A percentile compares a stretch with the other conserved stretches of the same genome.
Conservation (phyloP, 2,797 vertebrate species). For the Trachops cirrhosus region DNA sequence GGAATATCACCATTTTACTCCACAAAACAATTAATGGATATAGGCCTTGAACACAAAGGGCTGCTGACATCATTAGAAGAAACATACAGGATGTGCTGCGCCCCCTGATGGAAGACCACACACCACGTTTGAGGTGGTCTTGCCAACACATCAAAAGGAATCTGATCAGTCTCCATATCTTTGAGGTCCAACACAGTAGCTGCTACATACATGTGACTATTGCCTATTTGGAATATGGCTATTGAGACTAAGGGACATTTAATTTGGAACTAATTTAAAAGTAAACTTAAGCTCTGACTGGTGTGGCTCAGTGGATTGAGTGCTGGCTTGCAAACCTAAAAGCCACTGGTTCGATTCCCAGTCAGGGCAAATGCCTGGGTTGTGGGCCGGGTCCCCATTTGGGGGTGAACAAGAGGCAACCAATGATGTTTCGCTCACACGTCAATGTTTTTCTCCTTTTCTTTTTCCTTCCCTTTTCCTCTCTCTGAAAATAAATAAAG, state of each 20-base stretch:
- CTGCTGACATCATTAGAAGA: not conserved
- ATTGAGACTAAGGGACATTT: not conserved
- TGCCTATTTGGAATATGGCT: not conserved
- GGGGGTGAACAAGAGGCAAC: too few species aligned
- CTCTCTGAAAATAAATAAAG: too few species aligned
- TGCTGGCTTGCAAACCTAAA: too few species aligned
- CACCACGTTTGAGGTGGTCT: not conserved
- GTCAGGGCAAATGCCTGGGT: too few species aligned
- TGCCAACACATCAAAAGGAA: not conserved
- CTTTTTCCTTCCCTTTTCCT: too few species aligned
- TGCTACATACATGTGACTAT: not conserved
- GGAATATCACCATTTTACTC: not conserved
- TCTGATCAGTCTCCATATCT: not conserved
- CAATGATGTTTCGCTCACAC: too few species aligned
- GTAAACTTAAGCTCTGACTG: not conserved
- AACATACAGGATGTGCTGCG: not conserved
- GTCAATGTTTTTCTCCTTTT: too few species aligned
- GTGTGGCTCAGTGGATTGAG: too few species aligned
- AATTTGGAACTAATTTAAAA: not conserved
- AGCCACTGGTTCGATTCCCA: too few species aligned
- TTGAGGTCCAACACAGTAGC: not conserved
- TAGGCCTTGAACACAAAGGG: not conserved
- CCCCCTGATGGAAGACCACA: not conserved
- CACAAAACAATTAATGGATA: not conserved
- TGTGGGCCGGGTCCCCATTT: too few species aligned